Evolutionary conservation across 2,888 invertebrate genomes (phyloP).

Genomic region (Molorchus minor): DNA sequence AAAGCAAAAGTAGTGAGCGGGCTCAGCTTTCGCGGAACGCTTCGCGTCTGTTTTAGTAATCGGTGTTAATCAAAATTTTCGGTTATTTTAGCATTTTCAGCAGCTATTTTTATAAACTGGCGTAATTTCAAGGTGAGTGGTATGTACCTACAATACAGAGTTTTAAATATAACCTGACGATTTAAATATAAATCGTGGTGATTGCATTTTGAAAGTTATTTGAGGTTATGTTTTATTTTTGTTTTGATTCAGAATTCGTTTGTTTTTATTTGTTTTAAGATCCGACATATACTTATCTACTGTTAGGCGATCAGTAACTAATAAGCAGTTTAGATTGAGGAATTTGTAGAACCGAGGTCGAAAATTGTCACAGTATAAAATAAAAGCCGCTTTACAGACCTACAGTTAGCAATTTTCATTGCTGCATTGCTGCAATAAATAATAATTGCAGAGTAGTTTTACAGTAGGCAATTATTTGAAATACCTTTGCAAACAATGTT

Average conservation of each 20-base stretch:
- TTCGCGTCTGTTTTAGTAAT: slow-evolving; percentile 18
- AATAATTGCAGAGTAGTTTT: too few species aligned
- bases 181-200: slow-evolving; percentile 3
- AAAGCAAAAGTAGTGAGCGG: slow-evolving; percentile 13
- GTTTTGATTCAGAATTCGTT: slow-evolving; percentile 4
- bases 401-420: too few species aligned
- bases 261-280: neutral
- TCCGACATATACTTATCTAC: too few species aligned
- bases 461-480: too few species aligned
- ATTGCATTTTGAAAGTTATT: slow-evolving; percentile 14
- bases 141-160: neutral
- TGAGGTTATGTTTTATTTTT: slow-evolving; percentile 21
- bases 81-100: neutral
- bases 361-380: too few species aligned
- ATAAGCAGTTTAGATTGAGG: too few species aligned
- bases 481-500: too few species aligned
- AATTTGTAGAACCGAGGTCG: too few species aligned
- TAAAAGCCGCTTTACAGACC: too few species aligned
- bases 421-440: too few species aligned
- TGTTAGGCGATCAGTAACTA: too few species aligned
- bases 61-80: slow-evolving; percentile 3
- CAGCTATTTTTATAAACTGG: slow-evolving; percentile 6
- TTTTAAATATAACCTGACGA: slow-evolving; percentile 3
- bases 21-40: neutral
- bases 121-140: slow-evolving; percentile 10